These are phyloP conservation scores for Varroa destructor DNA, from an alignment of 1,140 invertebrate genomes.

Conservation along the genomic window DNA sequence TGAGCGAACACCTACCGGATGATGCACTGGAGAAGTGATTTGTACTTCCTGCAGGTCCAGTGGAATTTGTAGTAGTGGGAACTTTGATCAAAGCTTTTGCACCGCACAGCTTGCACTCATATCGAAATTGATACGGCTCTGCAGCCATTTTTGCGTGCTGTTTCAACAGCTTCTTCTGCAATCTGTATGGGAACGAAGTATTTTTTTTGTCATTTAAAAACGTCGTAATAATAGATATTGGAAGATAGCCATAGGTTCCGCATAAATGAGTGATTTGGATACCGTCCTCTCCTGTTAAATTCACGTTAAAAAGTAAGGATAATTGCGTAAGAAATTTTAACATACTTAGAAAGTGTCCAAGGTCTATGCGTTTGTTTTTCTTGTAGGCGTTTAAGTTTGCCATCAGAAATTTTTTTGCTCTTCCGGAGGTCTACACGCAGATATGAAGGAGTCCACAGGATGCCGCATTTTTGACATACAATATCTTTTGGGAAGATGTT, in stretches of 20 bases:
- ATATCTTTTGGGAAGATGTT: slow-evolving; percentile 6
- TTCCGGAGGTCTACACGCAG: not conserved
- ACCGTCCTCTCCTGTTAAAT: not conserved
- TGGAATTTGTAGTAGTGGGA: not conserved
- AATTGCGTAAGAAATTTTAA: not conserved
- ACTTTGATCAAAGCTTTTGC: not conserved
- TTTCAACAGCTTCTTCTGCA: not conserved
- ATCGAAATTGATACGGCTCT: not conserved
- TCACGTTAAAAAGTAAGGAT: not conserved
- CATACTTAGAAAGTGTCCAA: slow-evolving; percentile 14
- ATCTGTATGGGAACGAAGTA: not conserved
- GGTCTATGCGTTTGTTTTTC: not conserved
- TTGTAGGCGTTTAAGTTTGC: not conserved
- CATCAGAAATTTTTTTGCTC: not conserved
- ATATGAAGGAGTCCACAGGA: not conserved
- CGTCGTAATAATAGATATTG: no score
- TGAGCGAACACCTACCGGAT: not conserved
- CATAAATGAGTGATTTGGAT: not conserved
- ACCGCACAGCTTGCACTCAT: not conserved
- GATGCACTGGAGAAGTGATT: not conserved
- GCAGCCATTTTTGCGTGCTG: not conserved
- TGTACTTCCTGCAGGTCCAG: not conserved
- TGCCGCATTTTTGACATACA: slow-evolving; percentile 6
- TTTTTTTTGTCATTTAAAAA: not conserved
- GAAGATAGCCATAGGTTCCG: not conserved